Evolutionary conservation across 2,797 vertebrate species (phyloP).

Genomic region (Coranthus polyacanthus): DNA sequence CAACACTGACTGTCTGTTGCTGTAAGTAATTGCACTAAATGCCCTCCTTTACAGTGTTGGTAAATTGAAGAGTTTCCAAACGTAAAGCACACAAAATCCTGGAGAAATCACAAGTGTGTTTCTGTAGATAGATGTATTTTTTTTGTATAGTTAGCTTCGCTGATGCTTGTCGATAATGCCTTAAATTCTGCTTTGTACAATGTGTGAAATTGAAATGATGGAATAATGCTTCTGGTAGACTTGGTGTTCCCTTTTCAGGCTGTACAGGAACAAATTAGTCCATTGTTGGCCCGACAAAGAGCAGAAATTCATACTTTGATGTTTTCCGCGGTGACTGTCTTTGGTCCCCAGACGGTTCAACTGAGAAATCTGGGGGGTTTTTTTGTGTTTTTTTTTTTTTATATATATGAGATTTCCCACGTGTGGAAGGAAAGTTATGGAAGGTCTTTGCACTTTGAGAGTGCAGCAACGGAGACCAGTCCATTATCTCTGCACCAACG

Average conservation of each 20-base stretch:
- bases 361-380: constrained; percentile 15
- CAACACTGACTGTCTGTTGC: constrained; percentile 74
- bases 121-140: constrained; percentile 76
- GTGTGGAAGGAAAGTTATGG: constrained; percentile 46
- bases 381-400: neutral
- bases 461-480: constrained; percentile 28
- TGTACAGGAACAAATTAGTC: constrained; percentile 42
- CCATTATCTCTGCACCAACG: constrained; percentile 29
- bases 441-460: constrained; percentile 63
- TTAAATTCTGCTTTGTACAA: constrained; percentile 84
- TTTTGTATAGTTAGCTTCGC: constrained; percentile 78
- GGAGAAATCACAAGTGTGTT: constrained; percentile 69
- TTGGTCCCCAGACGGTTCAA: too few relatives aligned
- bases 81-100: constrained; percentile 76
- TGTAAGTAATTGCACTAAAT: constrained; percentile 86
- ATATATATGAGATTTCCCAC: constrained; percentile 14
- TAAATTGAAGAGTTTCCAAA: constrained; percentile 75
- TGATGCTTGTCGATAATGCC: constrained; percentile 85
- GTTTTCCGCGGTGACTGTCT: too few relatives aligned
- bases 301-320: constrained; percentile 30
- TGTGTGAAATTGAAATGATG: constrained; percentile 63
- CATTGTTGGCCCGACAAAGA: constrained; percentile 16
- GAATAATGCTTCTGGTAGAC: constrained; percentile 58
- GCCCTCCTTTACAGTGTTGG: constrained; percentile 78
- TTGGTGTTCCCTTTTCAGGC: constrained; percentile 52